Base-by-base conservation (phyloP, 2,888 invertebrate species). In the Nomada lathburiana region DNA sequence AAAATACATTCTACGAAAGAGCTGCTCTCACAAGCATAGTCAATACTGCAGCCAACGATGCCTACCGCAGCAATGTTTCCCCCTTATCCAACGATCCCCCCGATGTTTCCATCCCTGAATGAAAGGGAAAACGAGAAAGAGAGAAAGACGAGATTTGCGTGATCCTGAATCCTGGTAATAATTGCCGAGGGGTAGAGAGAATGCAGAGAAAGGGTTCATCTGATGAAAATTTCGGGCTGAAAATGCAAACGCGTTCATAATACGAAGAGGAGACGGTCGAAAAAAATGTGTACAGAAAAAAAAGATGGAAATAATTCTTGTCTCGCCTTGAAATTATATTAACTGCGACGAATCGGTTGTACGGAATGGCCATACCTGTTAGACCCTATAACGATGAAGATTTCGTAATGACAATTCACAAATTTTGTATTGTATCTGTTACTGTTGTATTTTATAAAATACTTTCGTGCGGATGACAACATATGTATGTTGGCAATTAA, bases 21-120 rank as follows among this genome's bases (percentile, higher is more conserved):
- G 73, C 42, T n/a, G 80, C 83, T 68, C 86, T 79, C 76, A 74
- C 76, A 72, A 86, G 86, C 85, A 89, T 83, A 91, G 90, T 92
- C 91, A 88, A 92, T 92, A 92, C 89, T 92, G 91, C 92, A 92
- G 82, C 88, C 72, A 55, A 74, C 64, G 74, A 77, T 84, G 70
- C 80, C 78, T 79, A 74, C 76, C 86, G 77, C 73, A 44, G 74
- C 83, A 79, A 67, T 71, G 80, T 72, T 80, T 73, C 73, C 75
- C 83, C 74, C 73, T 80, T 76, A 73, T 76, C 76, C 82, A 60
- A 73, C 76, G 53, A 73, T 73, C 76, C 76, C 74, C 62, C 59
- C 36, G 42, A 44, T 70, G 76, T 59, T 63, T 76, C 64, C 80
- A 67, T 59, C 67, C 67, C 68, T 20, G 74, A 70, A 70, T 80